Evolutionary conservation across 2,888 invertebrate species (phyloP).

Genomic region (Cheilosia urbana): DNA sequence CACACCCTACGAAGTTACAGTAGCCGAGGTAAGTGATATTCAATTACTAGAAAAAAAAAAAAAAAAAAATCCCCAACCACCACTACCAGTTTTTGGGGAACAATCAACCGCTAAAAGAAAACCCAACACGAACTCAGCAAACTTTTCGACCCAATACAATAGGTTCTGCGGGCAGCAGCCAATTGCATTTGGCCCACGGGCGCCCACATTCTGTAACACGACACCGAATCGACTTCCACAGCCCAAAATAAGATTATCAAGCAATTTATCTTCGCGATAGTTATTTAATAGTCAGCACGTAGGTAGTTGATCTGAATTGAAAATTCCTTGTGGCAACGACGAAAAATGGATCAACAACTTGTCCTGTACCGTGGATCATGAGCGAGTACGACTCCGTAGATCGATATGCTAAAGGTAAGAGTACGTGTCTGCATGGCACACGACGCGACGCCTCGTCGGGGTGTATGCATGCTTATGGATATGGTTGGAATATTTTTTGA

Average conservation of each 20-base stretch:
- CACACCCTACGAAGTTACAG: slow-evolving; percentile 92
- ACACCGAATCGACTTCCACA: slow-evolving; percentile 19
- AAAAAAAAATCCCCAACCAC: slow-evolving; percentile 20
- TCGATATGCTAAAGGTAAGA: slow-evolving; percentile 32
- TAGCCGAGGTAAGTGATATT: slow-evolving; percentile 90
- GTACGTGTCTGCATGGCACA: slow-evolving; percentile 50
- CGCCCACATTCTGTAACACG: slow-evolving; percentile 66
- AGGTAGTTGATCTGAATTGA: slow-evolving; percentile 72
- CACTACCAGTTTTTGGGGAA: slow-evolving; percentile 23
- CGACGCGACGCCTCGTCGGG: slow-evolving; percentile 26
- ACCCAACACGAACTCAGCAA: slow-evolving; percentile 11
- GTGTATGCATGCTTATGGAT: slow-evolving; percentile 7
- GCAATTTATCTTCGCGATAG: slow-evolving; percentile 73
- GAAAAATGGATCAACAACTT: slow-evolving; percentile 72
- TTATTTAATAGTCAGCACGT: slow-evolving; percentile 75
- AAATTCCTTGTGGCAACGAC: slow-evolving; percentile 72
- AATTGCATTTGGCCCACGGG: slow-evolving; percentile 71
- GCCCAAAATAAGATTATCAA: slow-evolving; percentile 69
- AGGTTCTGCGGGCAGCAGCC: slow-evolving; percentile 37
- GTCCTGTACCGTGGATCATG: slow-evolving; percentile 54
- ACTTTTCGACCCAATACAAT: slow-evolving; percentile 65
- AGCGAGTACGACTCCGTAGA: slow-evolving; percentile 28
- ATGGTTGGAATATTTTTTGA: slow-evolving; percentile 7
- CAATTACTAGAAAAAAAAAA: slow-evolving; percentile 40
- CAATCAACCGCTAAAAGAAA: slow-evolving; percentile 33